Conservation (phyloP, 2,113 vertebrate species). For the Leptodactylus fuscus region DNA sequence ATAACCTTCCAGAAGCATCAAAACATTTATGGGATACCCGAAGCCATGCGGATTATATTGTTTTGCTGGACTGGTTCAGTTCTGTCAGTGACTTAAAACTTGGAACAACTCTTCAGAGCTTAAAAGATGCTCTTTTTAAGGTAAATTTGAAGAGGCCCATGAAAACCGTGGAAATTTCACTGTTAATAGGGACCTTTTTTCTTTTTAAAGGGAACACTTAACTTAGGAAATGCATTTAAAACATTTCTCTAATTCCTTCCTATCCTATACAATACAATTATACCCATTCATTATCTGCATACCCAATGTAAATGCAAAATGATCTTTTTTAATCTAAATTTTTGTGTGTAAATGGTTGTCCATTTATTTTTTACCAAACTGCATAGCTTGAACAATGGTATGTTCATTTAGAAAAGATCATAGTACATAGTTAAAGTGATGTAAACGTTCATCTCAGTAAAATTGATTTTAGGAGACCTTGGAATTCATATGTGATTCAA, state of each 20-base stretch:
- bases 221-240: no score
- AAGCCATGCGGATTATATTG: slow-evolving; percentile 85
- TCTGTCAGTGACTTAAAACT: slow-evolving; percentile 84
- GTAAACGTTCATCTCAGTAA: background rate
- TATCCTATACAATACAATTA: no score
- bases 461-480: background rate
- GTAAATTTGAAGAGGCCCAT: slow-evolving; percentile 69
- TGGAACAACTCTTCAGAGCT: slow-evolving; percentile 89
- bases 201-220: no score
- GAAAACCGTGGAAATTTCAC: background rate
- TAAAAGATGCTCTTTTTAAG: slow-evolving; percentile 97
- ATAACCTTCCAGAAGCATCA: slow-evolving; percentile 85
- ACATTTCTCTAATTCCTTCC: no score
- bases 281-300: no score
- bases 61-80: slow-evolving; percentile 96
- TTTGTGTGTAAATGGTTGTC: no score
- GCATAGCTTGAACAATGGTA: no score
- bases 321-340: no score
- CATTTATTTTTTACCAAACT: no score
- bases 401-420: no score
- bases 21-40: slow-evolving; percentile 85
- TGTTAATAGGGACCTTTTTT: no score
- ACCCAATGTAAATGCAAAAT: no score
- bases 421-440: background rate
- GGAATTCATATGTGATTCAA: background rate